Percentiles rank a stretch among this genome's conserved stretches.
These are phyloP conservation scores for Romanogobio albipinnatus DNA, from an alignment of 2,113 vertebrate genomes.

Conservation along the genomic window DNA sequence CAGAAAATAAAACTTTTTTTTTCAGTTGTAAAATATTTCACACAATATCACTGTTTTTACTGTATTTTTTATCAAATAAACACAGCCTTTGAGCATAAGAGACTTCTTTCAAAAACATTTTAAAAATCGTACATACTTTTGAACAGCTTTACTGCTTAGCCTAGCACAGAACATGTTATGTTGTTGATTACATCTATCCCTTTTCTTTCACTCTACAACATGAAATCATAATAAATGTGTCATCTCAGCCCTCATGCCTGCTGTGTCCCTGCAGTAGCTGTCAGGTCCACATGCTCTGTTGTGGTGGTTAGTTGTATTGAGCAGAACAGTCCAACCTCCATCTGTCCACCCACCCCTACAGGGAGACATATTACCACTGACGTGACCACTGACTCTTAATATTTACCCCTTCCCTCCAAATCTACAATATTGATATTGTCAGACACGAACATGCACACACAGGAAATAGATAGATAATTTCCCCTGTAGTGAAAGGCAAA, in stretches of 20 bases:
- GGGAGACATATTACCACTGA: constrained; percentile 46
- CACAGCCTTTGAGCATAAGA: not conserved
- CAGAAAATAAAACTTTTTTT: no score
- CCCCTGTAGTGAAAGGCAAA: constrained; percentile 11
- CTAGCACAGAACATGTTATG: not conserved
- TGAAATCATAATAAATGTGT: constrained; percentile 8
- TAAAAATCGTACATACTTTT: not conserved
- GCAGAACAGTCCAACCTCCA: constrained; percentile 41
- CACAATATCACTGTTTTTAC: not conserved
- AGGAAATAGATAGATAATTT: not conserved
- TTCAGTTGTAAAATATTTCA: not conserved
- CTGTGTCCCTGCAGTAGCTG: constrained; percentile 13
- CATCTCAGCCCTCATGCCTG: constrained; percentile 15
- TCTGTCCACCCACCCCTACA: constrained; percentile 49
- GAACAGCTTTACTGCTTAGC: not conserved
- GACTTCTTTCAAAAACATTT: not conserved
- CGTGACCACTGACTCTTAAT: not conserved
- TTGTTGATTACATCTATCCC: not conserved
- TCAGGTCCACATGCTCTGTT: constrained; percentile 7
- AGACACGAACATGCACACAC: constrained; percentile 13
- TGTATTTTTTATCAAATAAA: not conserved
- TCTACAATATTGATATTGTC: constrained; percentile 38
- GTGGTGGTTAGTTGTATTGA: constrained; percentile 36
- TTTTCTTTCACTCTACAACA: constrained; percentile 43
- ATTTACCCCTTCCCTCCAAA: constrained; percentile 31